Base-by-base conservation (phyloP, 2,113 vertebrate species). In the Loxodonta africana region DNA sequence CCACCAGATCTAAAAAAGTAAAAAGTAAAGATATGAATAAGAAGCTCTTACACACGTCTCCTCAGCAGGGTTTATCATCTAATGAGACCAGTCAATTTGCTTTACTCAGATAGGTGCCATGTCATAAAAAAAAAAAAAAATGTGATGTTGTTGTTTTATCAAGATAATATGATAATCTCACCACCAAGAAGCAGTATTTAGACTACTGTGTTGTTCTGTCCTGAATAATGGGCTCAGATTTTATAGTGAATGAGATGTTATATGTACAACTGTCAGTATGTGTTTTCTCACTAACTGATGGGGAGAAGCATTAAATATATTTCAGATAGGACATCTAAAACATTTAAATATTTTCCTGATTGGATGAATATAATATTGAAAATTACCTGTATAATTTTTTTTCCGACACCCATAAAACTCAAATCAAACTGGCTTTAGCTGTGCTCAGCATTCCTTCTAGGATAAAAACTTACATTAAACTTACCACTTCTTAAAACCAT, bases 311-410 rank as follows among this genome's bases (percentile, higher is more conserved):
- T 8, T 26, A 44, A 67, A 23, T 71, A 44, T 51, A 11, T 96
- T 65, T 74, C 74, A 83, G 74, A 46, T 30, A 33, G 8, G 37
- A 46, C 23, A 2, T 0, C 41, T n/a, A 60, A 95, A 94, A 97
- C 5, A 44, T 89, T 96, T 8, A 30, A 90, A 14, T 95, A 2
- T 83, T 97, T 96, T 97, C 25, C 57, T 95, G 20, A 76, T 94
- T 84, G 15, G 51, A 10, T 9, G 65, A 78, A n/a, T 77, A 41
- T 23, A 6, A 44, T 97, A 91, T 91, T 93, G 92, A 65, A 44
- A 82, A 7, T 87, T 57, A 62, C 26, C 71, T 2, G 37, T 73
- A 0, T 87, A 85, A 73, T 33, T 57, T 92, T 92, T 26, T 93
- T 1, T 0, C 33, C 7, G 83, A 44, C 4, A 96, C 20, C 73